These are phyloP conservation scores for Pelusios castaneus DNA, from an alignment of 2,113 vertebrate species.

Conservation along the genomic window DNA sequence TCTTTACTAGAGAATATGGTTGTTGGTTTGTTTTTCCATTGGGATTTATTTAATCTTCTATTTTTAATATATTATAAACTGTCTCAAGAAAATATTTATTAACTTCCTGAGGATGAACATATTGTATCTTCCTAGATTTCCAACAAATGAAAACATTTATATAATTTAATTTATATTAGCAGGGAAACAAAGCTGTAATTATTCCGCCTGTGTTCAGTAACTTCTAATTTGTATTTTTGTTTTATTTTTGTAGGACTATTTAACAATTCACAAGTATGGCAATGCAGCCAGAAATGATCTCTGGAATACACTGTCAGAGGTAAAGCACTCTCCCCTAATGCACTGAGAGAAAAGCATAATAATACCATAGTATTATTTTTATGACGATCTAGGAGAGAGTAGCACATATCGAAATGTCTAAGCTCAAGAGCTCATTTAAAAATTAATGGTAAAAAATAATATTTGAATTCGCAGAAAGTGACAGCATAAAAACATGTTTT, in stretches of 20 bases:
- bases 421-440: not conserved
- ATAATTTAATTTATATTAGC: slow-evolving; percentile 30
- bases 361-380: not conserved
- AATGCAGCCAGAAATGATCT: slow-evolving; percentile 95
- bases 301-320: slow-evolving; percentile 93
- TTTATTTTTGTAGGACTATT: slow-evolving; percentile 86
- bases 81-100: slow-evolving; percentile 38
- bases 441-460: slow-evolving; percentile 2
- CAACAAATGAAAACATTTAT: slow-evolving; percentile 47
- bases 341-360: not conserved
- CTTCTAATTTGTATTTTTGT: slow-evolving; percentile 62
- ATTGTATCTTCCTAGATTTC: slow-evolving; percentile 39
- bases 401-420: not conserved
- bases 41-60: not conserved
- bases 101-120: slow-evolving; percentile 28
- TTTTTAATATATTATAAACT: not conserved
- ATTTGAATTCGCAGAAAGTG: not conserved
- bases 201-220: slow-evolving; percentile 59
- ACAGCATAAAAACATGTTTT: not conserved
- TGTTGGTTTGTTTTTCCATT: not conserved
- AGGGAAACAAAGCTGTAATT: slow-evolving; percentile 39
- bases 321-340: slow-evolving; percentile 69
- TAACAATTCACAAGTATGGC: slow-evolving; percentile 94
- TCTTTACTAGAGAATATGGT: slow-evolving; percentile 19
- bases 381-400: not conserved